These are phyloP conservation scores for Lophius americanus DNA, from an alignment of 2,797 vertebrate genomes.

Conservation along the genomic window DNA sequence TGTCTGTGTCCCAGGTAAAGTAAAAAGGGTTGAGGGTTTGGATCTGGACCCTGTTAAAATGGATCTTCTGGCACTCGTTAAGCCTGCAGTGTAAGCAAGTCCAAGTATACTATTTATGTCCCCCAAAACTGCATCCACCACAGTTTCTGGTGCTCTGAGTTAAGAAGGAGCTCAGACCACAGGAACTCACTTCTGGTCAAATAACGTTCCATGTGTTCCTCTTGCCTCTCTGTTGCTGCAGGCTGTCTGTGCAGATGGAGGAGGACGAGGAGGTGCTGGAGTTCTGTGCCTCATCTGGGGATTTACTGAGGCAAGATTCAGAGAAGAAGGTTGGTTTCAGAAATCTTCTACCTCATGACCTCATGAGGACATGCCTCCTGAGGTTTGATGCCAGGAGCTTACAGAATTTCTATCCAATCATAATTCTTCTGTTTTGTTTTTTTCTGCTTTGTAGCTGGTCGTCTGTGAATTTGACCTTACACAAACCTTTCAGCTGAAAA, in stretches of 20 bases:
- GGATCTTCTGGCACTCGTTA: slow-evolving; percentile 81
- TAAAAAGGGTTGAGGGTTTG: slow-evolving; percentile 79
- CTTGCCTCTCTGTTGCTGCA: slow-evolving; percentile 61
- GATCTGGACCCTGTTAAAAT: slow-evolving; percentile 81
- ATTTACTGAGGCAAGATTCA: slow-evolving; percentile 79
- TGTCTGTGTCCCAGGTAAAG: slow-evolving; percentile 78
- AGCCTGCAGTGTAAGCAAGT: slow-evolving; percentile 84
- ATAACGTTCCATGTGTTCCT: slow-evolving; percentile 50
- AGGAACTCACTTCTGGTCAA: slow-evolving; percentile 31
- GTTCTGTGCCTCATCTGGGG: slow-evolving; percentile 84
- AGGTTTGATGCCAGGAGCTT: slow-evolving; percentile 7
- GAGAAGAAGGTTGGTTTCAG: slow-evolving; percentile 64
- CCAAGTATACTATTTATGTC: slow-evolving; percentile 13
- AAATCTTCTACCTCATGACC: slow-evolving; percentile 12
- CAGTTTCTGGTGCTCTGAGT: slow-evolving; percentile 58
- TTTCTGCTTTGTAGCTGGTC: slow-evolving; percentile 60
- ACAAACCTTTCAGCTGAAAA: slow-evolving; percentile 85
- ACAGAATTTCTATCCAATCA: slow-evolving; percentile 14
- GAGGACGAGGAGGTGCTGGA: slow-evolving; percentile 76
- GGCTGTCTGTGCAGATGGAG: slow-evolving; percentile 84
- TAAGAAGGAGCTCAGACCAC: slow-evolving; percentile 46
- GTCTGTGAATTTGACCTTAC: slow-evolving; percentile 75
- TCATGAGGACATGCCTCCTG: background rate
- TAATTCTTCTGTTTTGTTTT: background rate
- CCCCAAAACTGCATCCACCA: slow-evolving; percentile 22